phyloP scores from a whole-genome alignment of 2,113 vertebrate species.

The Plestiodon gilberti region DNA sequence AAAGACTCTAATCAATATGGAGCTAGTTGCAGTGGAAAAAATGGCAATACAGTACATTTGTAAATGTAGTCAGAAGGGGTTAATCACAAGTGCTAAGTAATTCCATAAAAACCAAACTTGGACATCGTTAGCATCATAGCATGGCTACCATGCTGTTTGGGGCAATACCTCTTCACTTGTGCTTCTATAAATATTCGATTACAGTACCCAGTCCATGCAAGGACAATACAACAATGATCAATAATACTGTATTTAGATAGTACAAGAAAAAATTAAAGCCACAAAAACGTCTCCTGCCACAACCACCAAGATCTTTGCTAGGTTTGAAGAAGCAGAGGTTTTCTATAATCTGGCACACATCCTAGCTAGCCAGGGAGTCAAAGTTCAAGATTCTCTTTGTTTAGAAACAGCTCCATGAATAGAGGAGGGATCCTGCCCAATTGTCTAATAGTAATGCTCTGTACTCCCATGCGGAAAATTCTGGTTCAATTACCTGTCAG shows the following conservation, averaged over 20 bases:
- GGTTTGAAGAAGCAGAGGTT: neutral
- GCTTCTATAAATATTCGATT: neutral
- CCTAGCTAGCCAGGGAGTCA: conserved; percentile 4
- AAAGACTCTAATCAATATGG: neutral
- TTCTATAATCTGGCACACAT: neutral
- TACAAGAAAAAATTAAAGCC: conserved; percentile 25
- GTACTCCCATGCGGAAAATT: conserved; percentile 43
- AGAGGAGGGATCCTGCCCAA: conserved; percentile 2
- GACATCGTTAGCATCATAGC: neutral
- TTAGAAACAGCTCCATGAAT: conserved; percentile 30
- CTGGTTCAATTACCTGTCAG: conserved; percentile 15
- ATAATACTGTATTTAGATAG: neutral
- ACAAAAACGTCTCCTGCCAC: conserved; percentile 25
- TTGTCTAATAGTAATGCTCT: conserved; percentile 15
- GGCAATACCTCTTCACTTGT: neutral
- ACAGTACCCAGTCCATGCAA: neutral
- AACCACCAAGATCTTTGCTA: neutral
- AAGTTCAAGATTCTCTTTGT: conserved; percentile 4
- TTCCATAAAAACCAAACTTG: neutral
- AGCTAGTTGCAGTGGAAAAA: neutral
- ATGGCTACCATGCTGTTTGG: neutral
- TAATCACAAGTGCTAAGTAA: neutral
- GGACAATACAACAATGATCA: neutral
- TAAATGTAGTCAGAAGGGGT: neutral
- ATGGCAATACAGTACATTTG: neutral